phyloP scores from a whole-genome alignment of 2,888 invertebrate genomes.

The Argyresthia albistria region DNA sequence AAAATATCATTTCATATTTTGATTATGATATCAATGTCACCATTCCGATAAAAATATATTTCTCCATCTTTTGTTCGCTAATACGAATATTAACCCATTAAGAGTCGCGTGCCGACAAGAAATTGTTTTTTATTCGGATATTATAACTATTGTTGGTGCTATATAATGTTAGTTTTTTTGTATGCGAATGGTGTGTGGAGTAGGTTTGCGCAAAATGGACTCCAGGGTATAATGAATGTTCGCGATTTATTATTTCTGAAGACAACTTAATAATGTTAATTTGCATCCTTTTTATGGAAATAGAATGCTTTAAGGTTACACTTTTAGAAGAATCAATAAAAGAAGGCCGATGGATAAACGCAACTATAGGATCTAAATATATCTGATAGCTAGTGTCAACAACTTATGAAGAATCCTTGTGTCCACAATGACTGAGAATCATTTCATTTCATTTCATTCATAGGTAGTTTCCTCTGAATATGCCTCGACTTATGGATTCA shows the following conservation, averaged over 20 bases:
- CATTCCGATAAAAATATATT: slow-evolving; percentile 19
- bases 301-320: too few species aligned
- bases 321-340: too few species aligned
- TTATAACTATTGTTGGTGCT: slow-evolving; percentile 36
- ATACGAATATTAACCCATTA: slow-evolving; percentile 70
- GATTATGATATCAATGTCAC: slow-evolving; percentile 69
- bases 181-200: not conserved
- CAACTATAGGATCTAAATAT: too few species aligned
- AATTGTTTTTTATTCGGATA: slow-evolving; percentile 47
- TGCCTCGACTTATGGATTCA: too few species aligned
- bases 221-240: slow-evolving; percentile 1
- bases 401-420: too few species aligned
- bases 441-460: too few species aligned
- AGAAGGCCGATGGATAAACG: too few species aligned
- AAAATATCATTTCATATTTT: slow-evolving; percentile 67
- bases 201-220: not conserved
- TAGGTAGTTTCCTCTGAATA: too few species aligned
- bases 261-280: too few species aligned
- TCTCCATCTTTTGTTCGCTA: slow-evolving; percentile 57
- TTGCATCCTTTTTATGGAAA: too few species aligned
- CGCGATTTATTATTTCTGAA: slow-evolving; percentile 8
- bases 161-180: not conserved
- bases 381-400: too few species aligned
- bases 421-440: too few species aligned
- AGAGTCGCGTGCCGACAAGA: slow-evolving; percentile 55